Conservation (phyloP, 2,888 invertebrate species). For the Tachina lurida region DNA sequence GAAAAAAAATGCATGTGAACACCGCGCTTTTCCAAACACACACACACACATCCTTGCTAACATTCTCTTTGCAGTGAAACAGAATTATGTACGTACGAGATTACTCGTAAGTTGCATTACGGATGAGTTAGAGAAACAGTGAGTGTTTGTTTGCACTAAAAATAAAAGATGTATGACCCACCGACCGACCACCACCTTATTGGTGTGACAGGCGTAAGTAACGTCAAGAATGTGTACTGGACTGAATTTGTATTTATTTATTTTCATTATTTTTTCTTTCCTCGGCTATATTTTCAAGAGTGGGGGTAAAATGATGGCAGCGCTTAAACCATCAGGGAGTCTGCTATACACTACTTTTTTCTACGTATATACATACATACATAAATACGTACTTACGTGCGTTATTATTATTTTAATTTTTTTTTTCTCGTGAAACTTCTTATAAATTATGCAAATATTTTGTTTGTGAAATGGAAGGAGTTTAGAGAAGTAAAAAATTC, state of each 20-base stretch:
- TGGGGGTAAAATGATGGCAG: constrained; percentile 47
- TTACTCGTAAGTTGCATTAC: not conserved
- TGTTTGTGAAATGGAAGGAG: constrained; percentile 49
- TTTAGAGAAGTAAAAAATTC: constrained; percentile 13
- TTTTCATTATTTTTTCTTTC: constrained; percentile 24
- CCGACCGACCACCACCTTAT: no score
- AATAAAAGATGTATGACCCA: constrained; percentile 69
- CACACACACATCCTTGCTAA: not conserved
- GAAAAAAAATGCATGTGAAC: constrained; percentile 45
- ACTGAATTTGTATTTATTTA: constrained; percentile 64
- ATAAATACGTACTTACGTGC: not conserved
- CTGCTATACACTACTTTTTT: constrained; percentile 21
- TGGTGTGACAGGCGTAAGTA: constrained; percentile 74
- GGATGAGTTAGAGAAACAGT: constrained; percentile 11
- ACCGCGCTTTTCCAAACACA: constrained; percentile 62
- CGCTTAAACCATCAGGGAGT: constrained; percentile 61
- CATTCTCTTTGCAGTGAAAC: not conserved
- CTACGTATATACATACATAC: no score
- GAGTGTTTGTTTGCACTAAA: constrained; percentile 37
- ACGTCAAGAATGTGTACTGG: constrained; percentile 61
- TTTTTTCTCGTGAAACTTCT: constrained; percentile 26
- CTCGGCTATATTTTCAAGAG: not conserved
- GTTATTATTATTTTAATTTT: not conserved
- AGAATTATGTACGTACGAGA: not conserved
- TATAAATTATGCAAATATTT: constrained; percentile 69